A percentile compares a stretch with the other conserved stretches of the same genome.
Conservation (phyloP, 2,797 vertebrate species). For the Parauchenoglanis punctatus region DNA sequence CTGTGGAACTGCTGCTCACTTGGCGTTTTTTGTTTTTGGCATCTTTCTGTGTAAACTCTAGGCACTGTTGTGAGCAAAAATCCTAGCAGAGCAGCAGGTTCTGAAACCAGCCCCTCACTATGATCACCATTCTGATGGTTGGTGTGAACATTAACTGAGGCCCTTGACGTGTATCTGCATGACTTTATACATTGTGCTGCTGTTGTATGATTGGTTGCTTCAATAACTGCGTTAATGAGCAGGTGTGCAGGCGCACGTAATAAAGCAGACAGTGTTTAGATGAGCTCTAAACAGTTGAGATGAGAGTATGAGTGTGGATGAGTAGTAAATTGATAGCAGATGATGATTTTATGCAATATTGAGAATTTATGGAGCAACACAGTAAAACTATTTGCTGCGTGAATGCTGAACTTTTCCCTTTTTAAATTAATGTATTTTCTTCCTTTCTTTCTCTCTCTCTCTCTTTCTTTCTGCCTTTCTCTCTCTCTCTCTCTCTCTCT, state of each 20-base stretch:
- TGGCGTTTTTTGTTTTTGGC: background rate
- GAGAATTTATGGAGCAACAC: background rate
- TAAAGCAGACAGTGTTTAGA: background rate
- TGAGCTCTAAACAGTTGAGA: background rate
- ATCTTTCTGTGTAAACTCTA: background rate
- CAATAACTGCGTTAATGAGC: background rate
- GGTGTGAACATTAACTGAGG: background rate
- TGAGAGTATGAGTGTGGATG: background rate
- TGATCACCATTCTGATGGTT: background rate
- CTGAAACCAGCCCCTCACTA: too few species aligned
- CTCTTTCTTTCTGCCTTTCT: too few species aligned
- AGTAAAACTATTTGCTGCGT: background rate
- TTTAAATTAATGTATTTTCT: background rate
- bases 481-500: background rate
- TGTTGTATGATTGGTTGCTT: background rate
- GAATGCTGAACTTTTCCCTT: background rate
- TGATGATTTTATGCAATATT: background rate
- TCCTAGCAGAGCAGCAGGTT: background rate
- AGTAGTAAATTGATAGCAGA: background rate
- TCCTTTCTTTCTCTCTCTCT: background rate
- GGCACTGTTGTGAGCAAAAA: background rate
- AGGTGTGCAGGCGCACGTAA: background rate
- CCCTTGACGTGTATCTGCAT: background rate
- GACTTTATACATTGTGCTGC: background rate
- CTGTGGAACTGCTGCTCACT: background rate